Evolutionary conservation across 2,113 vertebrate genomes (phyloP).

Genomic region (Theristicus caerulescens): DNA sequence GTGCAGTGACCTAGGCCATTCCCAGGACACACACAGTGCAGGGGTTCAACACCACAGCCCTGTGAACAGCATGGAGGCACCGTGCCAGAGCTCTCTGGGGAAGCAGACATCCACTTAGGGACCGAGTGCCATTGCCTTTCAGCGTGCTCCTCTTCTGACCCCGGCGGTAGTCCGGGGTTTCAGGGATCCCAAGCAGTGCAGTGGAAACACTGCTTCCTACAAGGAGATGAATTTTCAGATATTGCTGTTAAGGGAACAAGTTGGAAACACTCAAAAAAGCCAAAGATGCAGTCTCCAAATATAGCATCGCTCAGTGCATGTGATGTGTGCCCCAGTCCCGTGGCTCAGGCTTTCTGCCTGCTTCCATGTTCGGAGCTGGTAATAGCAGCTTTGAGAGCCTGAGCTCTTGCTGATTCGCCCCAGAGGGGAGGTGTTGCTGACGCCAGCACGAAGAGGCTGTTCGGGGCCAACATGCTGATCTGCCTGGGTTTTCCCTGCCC

Average conservation of each 20-base stretch:
- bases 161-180: fast-evolving
- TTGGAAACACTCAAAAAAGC: constrained; percentile 9
- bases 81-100: neutral
- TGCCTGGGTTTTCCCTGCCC: neutral
- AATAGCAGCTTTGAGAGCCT: neutral
- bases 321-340: neutral
- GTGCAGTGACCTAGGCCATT: neutral
- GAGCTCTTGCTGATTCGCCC: neutral
- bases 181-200: neutral
- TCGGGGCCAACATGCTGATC: neutral
- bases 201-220: neutral
- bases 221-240: neutral
- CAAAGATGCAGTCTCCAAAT: neutral
- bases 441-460: neutral
- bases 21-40: neutral
- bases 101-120: neutral
- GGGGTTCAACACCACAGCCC: neutral
- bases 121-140: neutral
- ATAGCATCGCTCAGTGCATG: neutral
- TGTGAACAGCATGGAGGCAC: neutral
- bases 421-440: neutral
- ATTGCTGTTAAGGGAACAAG: neutral
- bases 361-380: constrained; percentile 1
- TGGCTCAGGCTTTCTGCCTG: neutral
- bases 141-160: neutral